These are phyloP conservation scores for Venturia canescens DNA, from an alignment of 1,140 invertebrate genomes.

Conservation along the genomic window DNA sequence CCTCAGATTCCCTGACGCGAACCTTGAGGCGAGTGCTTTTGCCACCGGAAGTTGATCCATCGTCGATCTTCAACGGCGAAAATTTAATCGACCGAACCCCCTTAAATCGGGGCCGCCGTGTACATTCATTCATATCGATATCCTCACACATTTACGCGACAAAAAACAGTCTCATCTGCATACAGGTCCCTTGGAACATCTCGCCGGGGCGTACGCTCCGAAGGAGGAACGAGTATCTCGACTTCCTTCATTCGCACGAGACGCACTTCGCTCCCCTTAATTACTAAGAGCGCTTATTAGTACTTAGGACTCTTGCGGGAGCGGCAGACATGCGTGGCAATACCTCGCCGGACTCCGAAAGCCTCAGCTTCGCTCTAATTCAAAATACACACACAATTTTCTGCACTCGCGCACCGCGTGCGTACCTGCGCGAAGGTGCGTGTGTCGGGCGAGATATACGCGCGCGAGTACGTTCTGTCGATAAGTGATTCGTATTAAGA, in stretches of 20 bases:
- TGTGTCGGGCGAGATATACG: neutral
- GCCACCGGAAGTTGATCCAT: no score
- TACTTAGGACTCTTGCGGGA: constrained; percentile 27
- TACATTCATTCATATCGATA: no score
- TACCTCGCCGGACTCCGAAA: neutral
- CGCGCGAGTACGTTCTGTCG: constrained; percentile 16
- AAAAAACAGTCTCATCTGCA: no score
- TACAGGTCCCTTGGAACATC: no score
- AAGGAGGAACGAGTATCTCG: constrained; percentile 13
- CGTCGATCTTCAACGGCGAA: no score
- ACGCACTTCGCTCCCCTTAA: constrained; percentile 56
- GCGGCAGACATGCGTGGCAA: no score
- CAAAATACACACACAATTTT: neutral
- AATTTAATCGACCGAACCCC: no score
- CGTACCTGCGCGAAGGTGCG: neutral
- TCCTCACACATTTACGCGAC: no score
- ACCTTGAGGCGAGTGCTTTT: no score
- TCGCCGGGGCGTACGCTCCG: neutral
- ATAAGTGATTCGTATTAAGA: constrained; percentile 69
- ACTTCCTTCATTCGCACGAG: constrained; percentile 44
- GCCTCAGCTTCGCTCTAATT: neutral
- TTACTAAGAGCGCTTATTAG: constrained; percentile 61
- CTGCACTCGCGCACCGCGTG: neutral
- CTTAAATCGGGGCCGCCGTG: no score
- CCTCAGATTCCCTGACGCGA: no score